phyloP scores from a whole-genome alignment of 1,140 invertebrate species.

The Choristoneura fumiferana region DNA sequence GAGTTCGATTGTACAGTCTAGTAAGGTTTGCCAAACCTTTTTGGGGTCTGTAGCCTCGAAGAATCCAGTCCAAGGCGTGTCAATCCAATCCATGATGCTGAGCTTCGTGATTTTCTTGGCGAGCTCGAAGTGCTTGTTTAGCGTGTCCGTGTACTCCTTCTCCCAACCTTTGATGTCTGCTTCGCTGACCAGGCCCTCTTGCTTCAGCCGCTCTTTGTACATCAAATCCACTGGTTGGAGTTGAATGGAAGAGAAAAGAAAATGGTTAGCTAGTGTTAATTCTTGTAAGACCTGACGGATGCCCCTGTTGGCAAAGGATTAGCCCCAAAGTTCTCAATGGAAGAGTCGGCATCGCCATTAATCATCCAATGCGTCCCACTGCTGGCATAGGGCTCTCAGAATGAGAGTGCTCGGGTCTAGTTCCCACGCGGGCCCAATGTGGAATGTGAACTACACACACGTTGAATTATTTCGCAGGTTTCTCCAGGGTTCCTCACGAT shows the following conservation, averaged over 20 bases:
- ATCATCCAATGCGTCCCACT: too few relatives aligned
- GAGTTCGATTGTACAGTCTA: conserved; percentile 2
- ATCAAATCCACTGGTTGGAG: conserved; percentile 76
- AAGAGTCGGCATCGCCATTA: too few relatives aligned
- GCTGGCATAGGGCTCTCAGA: too few relatives aligned
- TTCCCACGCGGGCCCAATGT: too few relatives aligned
- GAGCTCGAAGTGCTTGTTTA: conserved; percentile 87
- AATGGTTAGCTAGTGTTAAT: conserved; percentile 7
- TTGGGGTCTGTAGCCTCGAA: conserved; percentile 81
- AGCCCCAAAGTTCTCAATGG: too few relatives aligned
- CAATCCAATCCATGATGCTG: conserved; percentile 87
- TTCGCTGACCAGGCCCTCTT: conserved; percentile 85
- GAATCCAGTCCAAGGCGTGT: conserved; percentile 90
- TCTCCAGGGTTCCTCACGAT: too few relatives aligned
- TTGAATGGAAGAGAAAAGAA: conserved; percentile 2
- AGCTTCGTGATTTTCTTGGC: conserved; percentile 81
- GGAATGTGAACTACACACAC: too few relatives aligned
- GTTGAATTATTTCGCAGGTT: too few relatives aligned
- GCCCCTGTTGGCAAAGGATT: too few relatives aligned
- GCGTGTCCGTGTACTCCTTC: conserved; percentile 84
- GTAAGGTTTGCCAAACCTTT: conserved; percentile 67
- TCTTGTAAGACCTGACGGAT: too few relatives aligned
- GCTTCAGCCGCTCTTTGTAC: conserved; percentile 87
- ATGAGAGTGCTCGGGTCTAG: too few relatives aligned
- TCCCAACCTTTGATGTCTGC: conserved; percentile 84